A percentile compares a stretch with the other conserved stretches of the same genome.
These are phyloP conservation scores for Corythornis cristatus DNA, from an alignment of 2,113 vertebrate genomes.

Conservation along the genomic window DNA sequence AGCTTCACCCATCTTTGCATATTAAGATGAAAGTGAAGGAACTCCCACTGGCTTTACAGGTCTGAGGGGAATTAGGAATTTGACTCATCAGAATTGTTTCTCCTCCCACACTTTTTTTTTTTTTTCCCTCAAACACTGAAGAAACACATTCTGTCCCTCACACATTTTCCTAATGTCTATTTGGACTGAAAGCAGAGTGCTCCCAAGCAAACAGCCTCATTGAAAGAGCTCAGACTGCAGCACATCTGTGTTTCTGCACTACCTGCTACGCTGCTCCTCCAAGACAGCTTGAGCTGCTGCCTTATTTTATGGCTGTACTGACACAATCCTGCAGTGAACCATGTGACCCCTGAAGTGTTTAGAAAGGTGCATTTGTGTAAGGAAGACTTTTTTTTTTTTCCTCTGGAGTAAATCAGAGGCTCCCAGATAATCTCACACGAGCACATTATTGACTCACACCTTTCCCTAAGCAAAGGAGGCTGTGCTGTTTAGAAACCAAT, in stretches of 20 bases:
- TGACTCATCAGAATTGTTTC: background rate
- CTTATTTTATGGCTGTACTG: constrained; percentile 67
- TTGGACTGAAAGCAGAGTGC: background rate
- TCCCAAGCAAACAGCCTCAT: background rate
- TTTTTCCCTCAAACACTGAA: background rate
- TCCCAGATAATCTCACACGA: constrained; percentile 55
- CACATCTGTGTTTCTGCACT: constrained; percentile 34
- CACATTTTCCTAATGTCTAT: background rate
- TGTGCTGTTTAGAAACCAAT: background rate
- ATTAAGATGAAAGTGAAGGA: constrained; percentile 27
- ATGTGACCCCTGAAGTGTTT: constrained; percentile 57
- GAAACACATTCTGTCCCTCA: background rate
- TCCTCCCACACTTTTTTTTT: background rate
- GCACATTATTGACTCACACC: background rate
- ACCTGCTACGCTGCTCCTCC: background rate
- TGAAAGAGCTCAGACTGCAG: background rate
- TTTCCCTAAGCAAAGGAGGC: constrained; percentile 19
- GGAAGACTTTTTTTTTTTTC: background rate
- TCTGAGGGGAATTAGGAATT: constrained; percentile 39
- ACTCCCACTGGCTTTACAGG: constrained; percentile 36
- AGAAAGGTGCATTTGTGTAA: constrained; percentile 62
- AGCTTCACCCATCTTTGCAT: background rate
- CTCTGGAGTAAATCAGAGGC: constrained; percentile 26
- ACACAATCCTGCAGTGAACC: constrained; percentile 69
- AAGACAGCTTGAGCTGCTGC: background rate